Evolutionary conservation across 2,888 invertebrate species (phyloP), one percentile per base, ranked within the genome.

Genomic region (Sturmia bella): DNA sequence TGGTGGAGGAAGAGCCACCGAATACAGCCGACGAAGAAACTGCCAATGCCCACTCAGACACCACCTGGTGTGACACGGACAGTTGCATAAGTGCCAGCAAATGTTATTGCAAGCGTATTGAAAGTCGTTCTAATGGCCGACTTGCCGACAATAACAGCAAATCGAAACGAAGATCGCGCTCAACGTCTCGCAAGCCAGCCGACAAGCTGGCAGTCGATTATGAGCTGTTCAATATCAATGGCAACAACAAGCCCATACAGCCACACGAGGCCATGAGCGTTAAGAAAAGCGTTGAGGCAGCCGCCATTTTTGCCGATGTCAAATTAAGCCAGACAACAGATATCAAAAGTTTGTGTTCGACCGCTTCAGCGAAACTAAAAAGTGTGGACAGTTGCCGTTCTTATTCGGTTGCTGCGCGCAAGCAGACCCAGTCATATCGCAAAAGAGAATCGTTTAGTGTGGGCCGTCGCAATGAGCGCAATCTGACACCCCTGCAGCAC

Each of bases 271-370:
- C 96, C 0, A 91, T 96, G 0, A 96, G 96, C 69, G 96, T 96
- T 32, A 97, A 97, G 90, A 97, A 97, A 89, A 95, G 96, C 2
- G 96, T 96, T 0, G 97, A 97, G 90, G 96, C 97, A 86, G 97
- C 96, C 0, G 97, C 96, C 0, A 91, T 97, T 32, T 97, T 97
- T 89, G 95, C 95, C 0, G 95, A 96, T 87, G 94, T 95, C 54
- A 93, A 94, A 43, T 92, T 95, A 0, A 94, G 94, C 27, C 95
- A 95, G 90, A 93, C 94, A 13, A 94, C 94, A 0, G 95, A 94
- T 88, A 94, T 95, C 45, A 92, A 92, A 74, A 92, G 92, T 64
- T 85, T 93, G 27, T 89, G 89, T 45, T 84, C 87, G 17, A 50
- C 64, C 2, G 19, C 32, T 21, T 84, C 84, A 1, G 48, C 75